Percentiles rank a stretch among this genome's conserved stretches.
Conservation (phyloP, 2,888 invertebrate genomes). For the Pyrochroa serraticornis region DNA sequence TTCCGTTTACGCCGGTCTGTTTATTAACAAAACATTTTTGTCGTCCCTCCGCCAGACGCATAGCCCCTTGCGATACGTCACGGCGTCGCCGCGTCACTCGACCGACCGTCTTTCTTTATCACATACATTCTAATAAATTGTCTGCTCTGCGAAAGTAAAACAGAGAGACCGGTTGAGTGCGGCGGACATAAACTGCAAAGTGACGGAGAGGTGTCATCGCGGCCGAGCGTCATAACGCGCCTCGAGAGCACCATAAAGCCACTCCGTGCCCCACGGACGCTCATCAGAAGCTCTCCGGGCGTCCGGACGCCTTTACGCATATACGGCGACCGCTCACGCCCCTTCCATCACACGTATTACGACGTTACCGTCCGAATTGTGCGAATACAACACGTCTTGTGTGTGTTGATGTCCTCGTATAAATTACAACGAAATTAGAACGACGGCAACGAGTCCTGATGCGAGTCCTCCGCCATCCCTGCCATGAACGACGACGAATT, state of each 20-base stretch:
- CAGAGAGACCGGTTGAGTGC: slow-evolving; percentile 36
- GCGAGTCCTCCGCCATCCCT: slow-evolving; percentile 3
- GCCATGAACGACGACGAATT: slow-evolving; percentile 17
- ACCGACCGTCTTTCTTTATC: slow-evolving; percentile 17
- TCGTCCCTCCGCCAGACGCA: too few species aligned
- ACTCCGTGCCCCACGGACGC: slow-evolving; percentile 44
- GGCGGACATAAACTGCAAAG: slow-evolving; percentile 39
- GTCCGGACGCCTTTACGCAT: not conserved
- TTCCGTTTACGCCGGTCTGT: too few species aligned
- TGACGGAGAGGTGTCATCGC: slow-evolving; percentile 38
- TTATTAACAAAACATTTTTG: too few species aligned
- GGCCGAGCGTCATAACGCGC: slow-evolving; percentile 36
- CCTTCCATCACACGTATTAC: slow-evolving; percentile 14
- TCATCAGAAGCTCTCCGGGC: slow-evolving; percentile 38
- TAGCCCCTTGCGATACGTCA: too few species aligned
- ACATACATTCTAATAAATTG: slow-evolving; percentile 31
- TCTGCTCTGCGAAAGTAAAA: slow-evolving; percentile 19
- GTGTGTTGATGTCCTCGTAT: not conserved
- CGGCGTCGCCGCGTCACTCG: slow-evolving; percentile 6
- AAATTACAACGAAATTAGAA: slow-evolving; percentile 28
- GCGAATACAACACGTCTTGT: slow-evolving; percentile 18
- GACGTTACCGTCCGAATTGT: slow-evolving; percentile 6
- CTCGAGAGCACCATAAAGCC: slow-evolving; percentile 44
- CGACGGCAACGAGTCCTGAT: slow-evolving; percentile 1
- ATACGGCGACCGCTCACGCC: not conserved